Conservation (phyloP, 2,888 invertebrate species). For the Sphaerophoria rueppellii region DNA sequence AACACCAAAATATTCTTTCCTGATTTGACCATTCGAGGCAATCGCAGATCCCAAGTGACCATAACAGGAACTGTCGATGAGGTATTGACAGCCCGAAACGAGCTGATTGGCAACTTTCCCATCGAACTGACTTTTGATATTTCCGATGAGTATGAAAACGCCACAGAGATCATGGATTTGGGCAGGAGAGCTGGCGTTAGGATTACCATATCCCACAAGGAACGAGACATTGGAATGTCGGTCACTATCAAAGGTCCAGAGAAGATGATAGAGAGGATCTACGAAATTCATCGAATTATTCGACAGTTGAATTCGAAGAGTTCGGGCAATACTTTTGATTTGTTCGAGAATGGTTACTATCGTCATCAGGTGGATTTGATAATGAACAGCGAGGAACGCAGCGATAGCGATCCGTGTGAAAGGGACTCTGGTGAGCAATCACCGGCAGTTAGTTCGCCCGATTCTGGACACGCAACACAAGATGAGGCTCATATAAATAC, state of each 20-base stretch:
- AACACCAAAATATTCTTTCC: conserved; percentile 95
- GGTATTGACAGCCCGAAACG: conserved; percentile 94
- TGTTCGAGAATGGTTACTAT: conserved; percentile 13
- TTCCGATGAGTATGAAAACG: conserved; percentile 87
- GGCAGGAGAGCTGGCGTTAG: conserved; percentile 92
- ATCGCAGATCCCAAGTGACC: conserved; percentile 91
- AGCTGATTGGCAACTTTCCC: conserved; percentile 94
- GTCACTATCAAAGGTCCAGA: conserved; percentile 96
- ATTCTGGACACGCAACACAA: too few species aligned
- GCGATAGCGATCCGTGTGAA: not conserved
- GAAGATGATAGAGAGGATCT: conserved; percentile 92
- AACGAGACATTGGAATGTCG: conserved; percentile 92
- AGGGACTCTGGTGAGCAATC: not conserved
- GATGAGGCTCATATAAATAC: not conserved
- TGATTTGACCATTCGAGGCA: conserved; percentile 82
- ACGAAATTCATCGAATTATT: conserved; percentile 93
- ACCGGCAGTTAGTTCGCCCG: not conserved
- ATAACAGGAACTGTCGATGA: conserved; percentile 94
- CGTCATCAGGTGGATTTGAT: not conserved
- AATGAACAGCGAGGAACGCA: conserved; percentile 16
- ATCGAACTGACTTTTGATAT: conserved; percentile 96
- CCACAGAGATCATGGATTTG: conserved; percentile 85
- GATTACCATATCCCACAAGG: conserved; percentile 93
- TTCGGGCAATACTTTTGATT: not conserved
- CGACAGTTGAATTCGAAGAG: conserved; percentile 85